These are phyloP conservation scores for Anas acuta DNA, from an alignment of 2,797 vertebrate species.

Conservation along the genomic window DNA sequence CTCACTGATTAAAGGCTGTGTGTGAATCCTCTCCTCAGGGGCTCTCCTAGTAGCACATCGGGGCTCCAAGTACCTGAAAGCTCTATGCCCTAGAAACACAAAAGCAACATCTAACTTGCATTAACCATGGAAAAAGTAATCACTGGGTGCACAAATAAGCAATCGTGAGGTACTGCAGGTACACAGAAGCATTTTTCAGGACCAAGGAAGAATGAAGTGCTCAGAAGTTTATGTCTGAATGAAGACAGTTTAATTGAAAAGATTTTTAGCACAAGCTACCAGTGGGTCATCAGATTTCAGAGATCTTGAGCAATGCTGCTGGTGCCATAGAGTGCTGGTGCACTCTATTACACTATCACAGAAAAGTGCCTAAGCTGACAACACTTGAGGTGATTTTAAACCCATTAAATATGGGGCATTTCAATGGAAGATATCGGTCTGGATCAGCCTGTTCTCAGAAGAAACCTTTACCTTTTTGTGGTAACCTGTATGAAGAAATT, in stretches of 20 bases:
- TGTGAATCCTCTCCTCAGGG: background rate
- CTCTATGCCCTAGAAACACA: background rate
- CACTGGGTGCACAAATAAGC: background rate
- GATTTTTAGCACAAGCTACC: background rate
- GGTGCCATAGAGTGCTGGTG: background rate
- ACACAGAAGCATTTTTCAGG: background rate
- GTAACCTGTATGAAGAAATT: background rate
- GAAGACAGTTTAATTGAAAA: background rate
- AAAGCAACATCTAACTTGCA: background rate
- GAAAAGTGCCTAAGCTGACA: background rate
- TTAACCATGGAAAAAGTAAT: background rate
- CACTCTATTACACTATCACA: background rate
- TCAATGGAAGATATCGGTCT: background rate
- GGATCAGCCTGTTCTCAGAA: background rate
- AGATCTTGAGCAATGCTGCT: background rate
- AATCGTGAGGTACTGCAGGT: background rate
- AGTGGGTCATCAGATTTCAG: background rate
- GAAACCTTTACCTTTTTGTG: background rate
- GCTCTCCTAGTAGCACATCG: background rate
- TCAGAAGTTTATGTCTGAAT: background rate
- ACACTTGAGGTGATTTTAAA: background rate
- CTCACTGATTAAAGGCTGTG: background rate
- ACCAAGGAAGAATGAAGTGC: background rate
- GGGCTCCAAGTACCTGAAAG: background rate
- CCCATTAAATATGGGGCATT: background rate